A percentile compares a stretch with the other conserved stretches of the same genome.
Conservation (phyloP, 2,888 invertebrate genomes). For the Caenorhabditis drosophilae region DNA sequence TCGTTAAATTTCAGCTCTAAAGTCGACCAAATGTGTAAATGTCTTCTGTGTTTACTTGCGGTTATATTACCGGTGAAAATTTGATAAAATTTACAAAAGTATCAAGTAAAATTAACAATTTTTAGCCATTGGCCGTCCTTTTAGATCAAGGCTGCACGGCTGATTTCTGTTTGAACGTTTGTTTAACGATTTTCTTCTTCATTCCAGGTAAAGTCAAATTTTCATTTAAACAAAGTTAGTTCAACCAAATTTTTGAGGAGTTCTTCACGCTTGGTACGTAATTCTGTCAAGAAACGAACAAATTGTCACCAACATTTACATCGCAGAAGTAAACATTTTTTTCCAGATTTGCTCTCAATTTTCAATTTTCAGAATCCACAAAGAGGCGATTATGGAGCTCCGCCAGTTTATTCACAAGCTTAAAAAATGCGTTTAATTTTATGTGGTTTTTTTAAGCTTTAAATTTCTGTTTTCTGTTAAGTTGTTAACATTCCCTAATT, state of each 20-base stretch:
- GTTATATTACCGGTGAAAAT: conserved; percentile 26
- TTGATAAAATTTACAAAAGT: background rate
- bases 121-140: conserved; percentile 42
- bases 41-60: conserved; percentile 29
- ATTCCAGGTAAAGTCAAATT: too few relatives aligned
- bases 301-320: conserved; percentile 24
- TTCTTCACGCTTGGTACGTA: conserved; percentile 38
- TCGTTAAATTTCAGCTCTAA: background rate
- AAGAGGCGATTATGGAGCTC: conserved; percentile 28
- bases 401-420: conserved; percentile 20
- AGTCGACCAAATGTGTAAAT: conserved; percentile 18
- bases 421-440: background rate
- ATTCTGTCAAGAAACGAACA: conserved; percentile 29
- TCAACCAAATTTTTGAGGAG: too few relatives aligned
- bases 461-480: too few relatives aligned
- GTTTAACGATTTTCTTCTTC: conserved; percentile 19
- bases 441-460: too few relatives aligned
- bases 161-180: conserved; percentile 29
- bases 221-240: too few relatives aligned
- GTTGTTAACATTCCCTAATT: too few relatives aligned
- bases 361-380: background rate
- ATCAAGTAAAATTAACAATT: background rate
- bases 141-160: conserved; percentile 33
- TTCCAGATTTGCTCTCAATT: too few relatives aligned
- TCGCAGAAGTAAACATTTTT: conserved; percentile 29